Percentiles rank a stretch among this genome's conserved stretches.
phyloP scores from a whole-genome alignment of 1,140 invertebrate genomes.

The Acromyrmex charruanus region DNA sequence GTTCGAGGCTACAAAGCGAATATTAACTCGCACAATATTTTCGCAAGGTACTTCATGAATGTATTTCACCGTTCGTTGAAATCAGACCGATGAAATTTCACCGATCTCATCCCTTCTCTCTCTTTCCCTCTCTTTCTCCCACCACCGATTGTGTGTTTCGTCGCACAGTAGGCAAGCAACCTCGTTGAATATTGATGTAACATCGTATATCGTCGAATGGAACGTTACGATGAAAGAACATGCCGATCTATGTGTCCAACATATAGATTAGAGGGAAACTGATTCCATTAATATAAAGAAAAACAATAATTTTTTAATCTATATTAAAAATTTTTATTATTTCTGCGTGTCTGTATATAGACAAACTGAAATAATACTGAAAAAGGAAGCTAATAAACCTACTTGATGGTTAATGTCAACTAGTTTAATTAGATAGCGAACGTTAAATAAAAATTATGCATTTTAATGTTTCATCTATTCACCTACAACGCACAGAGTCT shows the following conservation, averaged over 20 bases:
- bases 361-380: background rate
- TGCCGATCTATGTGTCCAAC: slow-evolving; percentile 22
- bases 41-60: slow-evolving; percentile 54
- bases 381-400: background rate
- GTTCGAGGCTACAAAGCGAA: slow-evolving; percentile 12
- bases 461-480: background rate
- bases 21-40: slow-evolving; percentile 46
- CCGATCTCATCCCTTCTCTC: background rate
- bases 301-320: slow-evolving; percentile 11
- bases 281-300: background rate
- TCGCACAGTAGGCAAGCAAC: slow-evolving; percentile 47
- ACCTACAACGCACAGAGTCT: background rate
- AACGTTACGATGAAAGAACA: slow-evolving; percentile 51
- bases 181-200: slow-evolving; percentile 69
- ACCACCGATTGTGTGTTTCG: slow-evolving; percentile 5
- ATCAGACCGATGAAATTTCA: slow-evolving; percentile 57
- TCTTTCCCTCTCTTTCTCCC: background rate
- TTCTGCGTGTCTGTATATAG: background rate
- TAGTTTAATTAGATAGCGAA: background rate
- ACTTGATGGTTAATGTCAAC: background rate
- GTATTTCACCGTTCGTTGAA: slow-evolving; percentile 50
- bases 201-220: slow-evolving; percentile 59
- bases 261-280: slow-evolving; percentile 1
- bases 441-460: background rate
- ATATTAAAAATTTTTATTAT: background rate